Percentiles rank a stretch among this genome's conserved stretches.
Conservation (phyloP, 1,140 invertebrate genomes). For the Aphis gossypii region DNA sequence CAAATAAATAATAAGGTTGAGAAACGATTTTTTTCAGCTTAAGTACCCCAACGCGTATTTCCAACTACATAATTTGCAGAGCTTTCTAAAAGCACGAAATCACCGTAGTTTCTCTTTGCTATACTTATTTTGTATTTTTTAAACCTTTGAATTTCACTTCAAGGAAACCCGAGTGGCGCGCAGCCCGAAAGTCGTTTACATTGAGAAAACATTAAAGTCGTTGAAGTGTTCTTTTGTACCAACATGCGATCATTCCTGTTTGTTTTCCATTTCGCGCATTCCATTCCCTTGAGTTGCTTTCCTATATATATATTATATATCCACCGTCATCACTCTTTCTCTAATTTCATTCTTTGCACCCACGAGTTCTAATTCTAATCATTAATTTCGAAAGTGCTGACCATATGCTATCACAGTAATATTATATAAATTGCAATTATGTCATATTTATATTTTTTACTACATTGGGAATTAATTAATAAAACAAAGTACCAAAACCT, state of each 20-base stretch:
- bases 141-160: conserved; percentile 21
- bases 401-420: neutral
- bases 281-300: conserved; percentile 15
- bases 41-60: neutral
- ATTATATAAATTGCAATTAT: neutral
- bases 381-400: neutral
- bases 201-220: conserved; percentile 34
- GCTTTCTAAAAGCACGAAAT: conserved; percentile 18
- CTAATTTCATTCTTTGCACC: neutral
- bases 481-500: neutral
- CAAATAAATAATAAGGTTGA: conserved; percentile 5
- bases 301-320: neutral
- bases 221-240: conserved; percentile 40
- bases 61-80: conserved; percentile 8
- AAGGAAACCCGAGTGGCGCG: neutral
- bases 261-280: conserved; percentile 43
- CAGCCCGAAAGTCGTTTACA: conserved; percentile 24
- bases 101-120: neutral
- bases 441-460: neutral
- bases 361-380: neutral
- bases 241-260: conserved; percentile 21
- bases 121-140: conserved; percentile 6
- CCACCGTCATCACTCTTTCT: neutral
- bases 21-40: neutral
- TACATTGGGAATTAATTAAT: neutral